Conservation (phyloP, 2,113 vertebrate genomes). For the Sigmodon hispidus region DNA sequence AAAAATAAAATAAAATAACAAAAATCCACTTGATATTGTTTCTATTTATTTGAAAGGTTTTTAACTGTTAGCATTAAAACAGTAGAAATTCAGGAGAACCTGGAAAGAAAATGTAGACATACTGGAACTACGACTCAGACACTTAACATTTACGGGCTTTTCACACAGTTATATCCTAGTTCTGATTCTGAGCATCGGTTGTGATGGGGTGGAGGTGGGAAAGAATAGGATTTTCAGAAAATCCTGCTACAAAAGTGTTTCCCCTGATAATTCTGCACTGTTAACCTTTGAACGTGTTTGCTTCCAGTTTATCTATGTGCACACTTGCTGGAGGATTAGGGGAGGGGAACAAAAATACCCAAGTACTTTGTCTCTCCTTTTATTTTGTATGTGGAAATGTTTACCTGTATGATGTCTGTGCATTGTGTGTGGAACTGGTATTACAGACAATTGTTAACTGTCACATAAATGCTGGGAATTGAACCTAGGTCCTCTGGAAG, state of each 20-base stretch:
- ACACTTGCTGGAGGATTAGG: background rate
- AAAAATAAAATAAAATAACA: too few relatives aligned
- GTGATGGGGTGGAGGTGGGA: too few relatives aligned
- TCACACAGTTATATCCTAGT: background rate
- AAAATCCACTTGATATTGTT: background rate
- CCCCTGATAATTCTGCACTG: background rate
- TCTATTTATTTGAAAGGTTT: background rate
- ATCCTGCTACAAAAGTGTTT: background rate
- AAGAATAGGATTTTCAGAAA: background rate
- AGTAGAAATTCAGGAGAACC: background rate
- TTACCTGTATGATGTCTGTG: background rate
- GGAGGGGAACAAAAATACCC: background rate
- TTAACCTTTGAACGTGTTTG: conserved; percentile 5
- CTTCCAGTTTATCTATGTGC: background rate
- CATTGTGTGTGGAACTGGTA: background rate
- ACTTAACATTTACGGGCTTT: background rate
- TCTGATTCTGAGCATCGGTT: background rate
- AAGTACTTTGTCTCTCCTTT: conserved; percentile 41
- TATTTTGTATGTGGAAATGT: background rate
- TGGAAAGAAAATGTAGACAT: background rate
- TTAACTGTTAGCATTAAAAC: background rate
- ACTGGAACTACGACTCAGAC: background rate
- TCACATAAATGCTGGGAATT: background rate
- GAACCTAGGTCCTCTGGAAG: background rate
- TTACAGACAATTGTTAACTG: background rate